Conservation (phyloP, 2,113 vertebrate genomes). For the Ceuthmochares aereus region DNA sequence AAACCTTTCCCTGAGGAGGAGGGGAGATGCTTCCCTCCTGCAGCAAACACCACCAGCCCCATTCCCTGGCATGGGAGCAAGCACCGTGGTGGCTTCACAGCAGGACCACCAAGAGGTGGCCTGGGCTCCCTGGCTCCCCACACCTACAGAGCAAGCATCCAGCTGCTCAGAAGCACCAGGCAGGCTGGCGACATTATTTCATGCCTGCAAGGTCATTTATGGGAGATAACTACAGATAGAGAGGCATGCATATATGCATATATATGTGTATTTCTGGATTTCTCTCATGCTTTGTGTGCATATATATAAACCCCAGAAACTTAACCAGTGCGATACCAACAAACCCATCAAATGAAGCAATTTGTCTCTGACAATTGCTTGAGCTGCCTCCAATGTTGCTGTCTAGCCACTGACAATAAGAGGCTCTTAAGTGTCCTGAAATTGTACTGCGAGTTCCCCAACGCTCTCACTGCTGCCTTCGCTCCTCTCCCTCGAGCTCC, state of each 20-base stretch:
- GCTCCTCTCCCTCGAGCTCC: conserved; percentile 14
- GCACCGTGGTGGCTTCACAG: not conserved
- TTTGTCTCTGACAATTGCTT: conserved; percentile 32
- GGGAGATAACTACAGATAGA: not conserved
- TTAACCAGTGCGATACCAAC: conserved; percentile 9
- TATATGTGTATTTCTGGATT: not conserved
- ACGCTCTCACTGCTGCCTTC: not conserved
- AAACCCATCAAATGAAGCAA: not conserved
- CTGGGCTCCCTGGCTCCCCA: not conserved
- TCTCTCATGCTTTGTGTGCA: not conserved
- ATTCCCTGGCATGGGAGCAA: accelerated
- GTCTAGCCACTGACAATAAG: not conserved
- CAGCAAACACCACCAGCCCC: not conserved
- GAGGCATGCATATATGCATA: not conserved
- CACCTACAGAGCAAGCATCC: not conserved
- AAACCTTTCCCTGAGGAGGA: not conserved
- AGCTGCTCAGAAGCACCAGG: not conserved
- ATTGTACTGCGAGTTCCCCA: not conserved
- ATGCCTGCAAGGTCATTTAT: not conserved
- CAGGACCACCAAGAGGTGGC: accelerated
- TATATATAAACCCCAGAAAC: not conserved
- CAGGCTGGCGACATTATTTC: not conserved
- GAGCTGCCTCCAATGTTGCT: not conserved
- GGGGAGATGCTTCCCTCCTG: not conserved
- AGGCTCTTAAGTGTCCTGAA: conserved; percentile 48